Percentiles rank a stretch among this genome's conserved stretches.
Evolutionary conservation across 2,113 vertebrate species (phyloP).

Genomic region (Oenanthe melanoleuca): DNA sequence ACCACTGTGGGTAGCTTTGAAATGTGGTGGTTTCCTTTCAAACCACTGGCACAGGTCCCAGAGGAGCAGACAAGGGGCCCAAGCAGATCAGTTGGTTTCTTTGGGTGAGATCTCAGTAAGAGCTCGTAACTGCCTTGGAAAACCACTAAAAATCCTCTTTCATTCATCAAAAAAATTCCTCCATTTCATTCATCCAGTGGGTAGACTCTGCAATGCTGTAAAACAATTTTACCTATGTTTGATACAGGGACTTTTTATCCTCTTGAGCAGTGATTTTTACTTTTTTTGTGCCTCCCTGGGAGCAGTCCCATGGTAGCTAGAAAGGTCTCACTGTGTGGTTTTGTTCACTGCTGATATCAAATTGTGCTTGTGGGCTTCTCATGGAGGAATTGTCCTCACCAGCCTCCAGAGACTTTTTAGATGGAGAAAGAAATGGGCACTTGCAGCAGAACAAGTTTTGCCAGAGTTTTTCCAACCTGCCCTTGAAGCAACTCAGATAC

Average conservation of each 20-base stretch:
- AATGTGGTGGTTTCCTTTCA: background rate
- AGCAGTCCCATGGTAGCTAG: accelerated
- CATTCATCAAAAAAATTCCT: background rate
- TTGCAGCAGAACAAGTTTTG: background rate
- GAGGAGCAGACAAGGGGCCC: background rate
- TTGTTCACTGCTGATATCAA: background rate
- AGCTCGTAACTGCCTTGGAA: background rate
- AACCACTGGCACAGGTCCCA: background rate
- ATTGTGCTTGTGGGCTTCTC: background rate
- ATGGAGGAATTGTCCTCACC: background rate
- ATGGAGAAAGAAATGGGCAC: background rate
- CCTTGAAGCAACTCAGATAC: background rate
- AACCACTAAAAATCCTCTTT: background rate
- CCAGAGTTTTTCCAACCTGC: background rate
- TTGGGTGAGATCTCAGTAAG: background rate
- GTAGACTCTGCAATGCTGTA: background rate
- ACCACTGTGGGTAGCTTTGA: background rate
- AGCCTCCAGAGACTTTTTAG: background rate
- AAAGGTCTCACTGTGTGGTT: background rate
- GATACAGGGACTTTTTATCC: background rate
- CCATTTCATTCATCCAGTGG: background rate
- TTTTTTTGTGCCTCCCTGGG: background rate
- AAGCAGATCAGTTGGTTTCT: background rate
- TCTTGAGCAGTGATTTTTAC: background rate
- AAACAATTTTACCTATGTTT: background rate